These are phyloP conservation scores for Grus americana DNA, from an alignment of 2,113 vertebrate genomes.

Conservation along the genomic window DNA sequence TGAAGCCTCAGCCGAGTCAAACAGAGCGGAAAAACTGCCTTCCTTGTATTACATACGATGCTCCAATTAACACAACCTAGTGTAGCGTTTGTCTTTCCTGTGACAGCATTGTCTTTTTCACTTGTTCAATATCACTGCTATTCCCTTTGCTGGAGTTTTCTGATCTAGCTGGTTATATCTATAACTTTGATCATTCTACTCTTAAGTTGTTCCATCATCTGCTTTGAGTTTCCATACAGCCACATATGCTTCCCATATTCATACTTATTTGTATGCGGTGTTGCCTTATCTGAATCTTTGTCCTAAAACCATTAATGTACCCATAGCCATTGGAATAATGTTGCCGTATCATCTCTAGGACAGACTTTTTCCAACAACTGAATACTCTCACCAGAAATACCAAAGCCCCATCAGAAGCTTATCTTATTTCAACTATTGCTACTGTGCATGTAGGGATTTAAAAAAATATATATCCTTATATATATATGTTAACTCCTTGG, in stretches of 20 bases:
- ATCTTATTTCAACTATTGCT: not conserved
- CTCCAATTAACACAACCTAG: slow-evolving; percentile 21
- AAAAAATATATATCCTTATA: not conserved
- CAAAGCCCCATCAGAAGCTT: not conserved
- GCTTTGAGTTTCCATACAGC: not conserved
- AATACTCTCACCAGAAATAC: not conserved
- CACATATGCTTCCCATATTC: slow-evolving; percentile 12
- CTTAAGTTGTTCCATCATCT: slow-evolving; percentile 10
- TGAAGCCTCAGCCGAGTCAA: not conserved
- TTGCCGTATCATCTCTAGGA: not conserved
- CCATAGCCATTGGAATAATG: not conserved
- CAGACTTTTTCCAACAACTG: not conserved
- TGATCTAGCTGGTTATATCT: not conserved
- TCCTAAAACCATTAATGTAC: not conserved
- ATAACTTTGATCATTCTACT: slow-evolving; percentile 8
- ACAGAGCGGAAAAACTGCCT: slow-evolving; percentile 7
- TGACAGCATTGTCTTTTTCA: not conserved
- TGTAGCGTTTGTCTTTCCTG: not conserved
- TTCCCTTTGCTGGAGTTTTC: not conserved
- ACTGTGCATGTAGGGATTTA: not conserved
- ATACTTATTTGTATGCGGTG: not conserved
- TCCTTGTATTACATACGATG: not conserved
- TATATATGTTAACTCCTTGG: not conserved
- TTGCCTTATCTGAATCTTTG: slow-evolving; percentile 10
- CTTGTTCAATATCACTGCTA: not conserved